Evolutionary conservation across 1,140 invertebrate genomes (phyloP), one percentile per base, ranked within the genome.

Genomic region (Pteromalus puparum): DNA sequence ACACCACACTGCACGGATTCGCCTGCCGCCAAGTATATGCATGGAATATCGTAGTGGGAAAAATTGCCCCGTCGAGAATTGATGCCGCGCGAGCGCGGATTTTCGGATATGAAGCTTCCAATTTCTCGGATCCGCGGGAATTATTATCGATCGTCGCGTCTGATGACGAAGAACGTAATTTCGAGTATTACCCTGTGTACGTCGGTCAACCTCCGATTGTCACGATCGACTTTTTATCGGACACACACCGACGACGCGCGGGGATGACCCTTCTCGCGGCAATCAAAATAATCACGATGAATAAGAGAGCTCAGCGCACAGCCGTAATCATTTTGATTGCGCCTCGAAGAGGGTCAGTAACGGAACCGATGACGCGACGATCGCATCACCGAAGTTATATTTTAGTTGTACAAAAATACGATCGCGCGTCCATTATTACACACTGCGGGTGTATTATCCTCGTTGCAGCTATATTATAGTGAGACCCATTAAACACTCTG

Each of bases 31-130:
- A 42, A 42, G 38, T 42, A 42, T 42, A 42, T 74, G 34, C 73
- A 28, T 74, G 68, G 68, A 72, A 72, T 24, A 72, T 38, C 68
- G 68, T 30, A 30, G n/a, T 26, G 68, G 68, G 13, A 30, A 72
- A 42, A 24, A 65, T 65, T 65, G 61, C n/a, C 61, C 7, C 61
- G 38, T 42, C 15, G 61, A 65, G 12, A 65, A 65, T 65, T 65
- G 61, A 65, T 24, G 26, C 26, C 24, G n/a, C 6, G 68, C 12
- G n/a, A 28, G 68, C 21, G 26, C 68, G 68, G 38, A 42, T 42
- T 42, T 42, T 42, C 9, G 38, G 38, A 42, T 34, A 34, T 9
- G 38, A 42, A 42, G 7, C 38, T 42, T 42, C 10, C 38, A 42
- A 42, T 42, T 42, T 42, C 9, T 42, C 38, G 38, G 38, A 6